These are phyloP conservation scores for Drosophila sucinea DNA, from an alignment of 1,140 invertebrate species.

Conservation along the genomic window DNA sequence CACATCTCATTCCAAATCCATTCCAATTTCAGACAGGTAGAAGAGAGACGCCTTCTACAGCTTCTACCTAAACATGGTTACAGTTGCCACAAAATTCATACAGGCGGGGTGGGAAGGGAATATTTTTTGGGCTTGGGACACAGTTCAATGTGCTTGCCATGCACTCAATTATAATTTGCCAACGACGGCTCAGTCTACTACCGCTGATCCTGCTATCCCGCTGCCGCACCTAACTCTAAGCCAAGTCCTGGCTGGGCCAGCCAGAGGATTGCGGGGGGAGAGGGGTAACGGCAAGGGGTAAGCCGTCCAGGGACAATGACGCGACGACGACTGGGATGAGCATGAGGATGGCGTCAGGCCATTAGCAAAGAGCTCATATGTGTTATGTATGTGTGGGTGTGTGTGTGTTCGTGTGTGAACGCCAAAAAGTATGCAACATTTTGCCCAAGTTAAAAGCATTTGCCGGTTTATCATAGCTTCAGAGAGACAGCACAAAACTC, in stretches of 20 bases:
- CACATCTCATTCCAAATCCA: conserved; percentile 5
- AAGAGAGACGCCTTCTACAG: neutral
- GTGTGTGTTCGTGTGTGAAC: neutral
- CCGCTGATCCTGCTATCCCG: conserved; percentile 21
- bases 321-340: neutral
- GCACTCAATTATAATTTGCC: conserved; percentile 78
- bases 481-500: conserved; percentile 1
- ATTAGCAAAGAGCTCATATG: conserved; percentile 17
- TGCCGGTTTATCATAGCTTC: conserved; percentile 40
- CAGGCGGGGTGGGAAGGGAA: neutral
- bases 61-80: neutral
- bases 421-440: conserved; percentile 66
- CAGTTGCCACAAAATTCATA: conserved; percentile 12
- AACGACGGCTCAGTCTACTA: conserved; percentile 51
- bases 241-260: neutral
- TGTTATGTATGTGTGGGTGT: neutral
- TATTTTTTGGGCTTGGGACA: conserved; percentile 23
- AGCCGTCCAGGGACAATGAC: conserved; percentile 8
- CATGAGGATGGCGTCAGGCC: conserved; percentile 6
- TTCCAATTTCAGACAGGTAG: conserved; percentile 10
- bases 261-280: neutral
- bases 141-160: conserved; percentile 73
- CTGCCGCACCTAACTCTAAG: neutral
- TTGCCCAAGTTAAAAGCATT: conserved; percentile 71
- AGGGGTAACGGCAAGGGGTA: neutral